Percentiles rank a stretch among this genome's conserved stretches.
Conservation (phyloP, 1,140 invertebrate species). For the Eueides isabella region DNA sequence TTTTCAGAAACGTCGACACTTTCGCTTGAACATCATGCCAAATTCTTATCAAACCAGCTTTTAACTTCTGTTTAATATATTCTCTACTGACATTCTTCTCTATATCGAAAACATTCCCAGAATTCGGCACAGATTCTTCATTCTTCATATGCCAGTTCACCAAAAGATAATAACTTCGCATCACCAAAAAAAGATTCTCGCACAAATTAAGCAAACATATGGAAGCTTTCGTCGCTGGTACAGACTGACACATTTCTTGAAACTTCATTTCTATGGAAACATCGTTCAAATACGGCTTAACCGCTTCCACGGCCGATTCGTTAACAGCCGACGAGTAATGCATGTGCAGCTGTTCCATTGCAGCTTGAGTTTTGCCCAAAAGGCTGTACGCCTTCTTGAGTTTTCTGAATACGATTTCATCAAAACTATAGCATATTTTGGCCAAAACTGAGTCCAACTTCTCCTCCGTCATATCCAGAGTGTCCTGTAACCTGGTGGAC, state of each 20-base stretch:
- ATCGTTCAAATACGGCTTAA: conserved; percentile 88
- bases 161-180: conserved; percentile 91
- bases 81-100: conserved; percentile 87
- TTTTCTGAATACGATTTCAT: conserved; percentile 88
- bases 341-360: conserved; percentile 97
- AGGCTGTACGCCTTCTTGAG: conserved; percentile 93
- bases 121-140: conserved; percentile 67
- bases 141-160: conserved; percentile 89
- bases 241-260: conserved; percentile 88
- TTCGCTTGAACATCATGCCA: conserved; percentile 98
- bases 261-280: conserved; percentile 88
- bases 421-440: conserved; percentile 88
- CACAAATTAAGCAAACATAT: conserved; percentile 91
- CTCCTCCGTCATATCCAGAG: conserved; percentile 94
- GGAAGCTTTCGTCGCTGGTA: conserved; percentile 91
- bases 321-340: conserved; percentile 97
- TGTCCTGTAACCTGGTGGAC: conserved; percentile 94
- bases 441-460: conserved; percentile 94
- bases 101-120: conserved; percentile 79
- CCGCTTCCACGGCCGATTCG: conserved; percentile 90
- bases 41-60: conserved; percentile 91
- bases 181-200: conserved; percentile 91
- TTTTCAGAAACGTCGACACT: conserved; percentile 88
- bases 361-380: conserved; percentile 93
- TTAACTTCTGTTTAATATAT: conserved; percentile 94